Conservation (phyloP, 53 echinoderm and acorn worm genomes). For the Zoroaster sp. region DNA sequence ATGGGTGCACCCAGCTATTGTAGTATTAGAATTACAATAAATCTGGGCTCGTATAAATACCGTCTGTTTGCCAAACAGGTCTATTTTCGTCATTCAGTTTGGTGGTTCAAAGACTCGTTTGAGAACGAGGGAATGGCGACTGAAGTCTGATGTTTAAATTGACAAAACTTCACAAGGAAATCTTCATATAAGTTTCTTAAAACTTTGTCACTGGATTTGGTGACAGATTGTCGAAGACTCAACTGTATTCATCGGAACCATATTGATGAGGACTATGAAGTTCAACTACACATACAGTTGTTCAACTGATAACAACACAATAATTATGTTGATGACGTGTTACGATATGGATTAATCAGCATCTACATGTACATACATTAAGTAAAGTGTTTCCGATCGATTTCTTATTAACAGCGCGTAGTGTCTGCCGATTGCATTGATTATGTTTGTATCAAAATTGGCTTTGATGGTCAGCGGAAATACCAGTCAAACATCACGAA, state of each 20-base stretch:
- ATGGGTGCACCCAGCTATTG: neutral
- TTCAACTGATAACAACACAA: neutral
- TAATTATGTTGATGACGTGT: neutral
- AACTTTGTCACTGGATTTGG: neutral
- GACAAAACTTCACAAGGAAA: neutral
- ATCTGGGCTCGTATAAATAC: neutral
- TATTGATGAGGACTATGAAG: too few species aligned
- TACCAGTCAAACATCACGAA: neutral
- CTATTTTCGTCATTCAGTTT: neutral
- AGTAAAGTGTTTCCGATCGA: conserved; percentile 7
- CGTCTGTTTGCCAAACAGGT: neutral
- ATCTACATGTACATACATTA: neutral
- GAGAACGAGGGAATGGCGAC: neutral
- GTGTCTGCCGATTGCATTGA: neutral
- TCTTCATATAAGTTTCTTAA: neutral
- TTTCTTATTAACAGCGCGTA: neutral
- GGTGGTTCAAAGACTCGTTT: too few species aligned
- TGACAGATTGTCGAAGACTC: neutral
- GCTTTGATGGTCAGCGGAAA: neutral
- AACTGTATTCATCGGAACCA: too few species aligned
- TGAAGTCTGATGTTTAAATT: neutral
- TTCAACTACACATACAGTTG: too few species aligned
- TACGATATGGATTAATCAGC: neutral
- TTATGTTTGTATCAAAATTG: neutral
- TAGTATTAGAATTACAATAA: neutral